phyloP scores from a whole-genome alignment of 2,888 invertebrate species.

The Notocelia uddmanniana region DNA sequence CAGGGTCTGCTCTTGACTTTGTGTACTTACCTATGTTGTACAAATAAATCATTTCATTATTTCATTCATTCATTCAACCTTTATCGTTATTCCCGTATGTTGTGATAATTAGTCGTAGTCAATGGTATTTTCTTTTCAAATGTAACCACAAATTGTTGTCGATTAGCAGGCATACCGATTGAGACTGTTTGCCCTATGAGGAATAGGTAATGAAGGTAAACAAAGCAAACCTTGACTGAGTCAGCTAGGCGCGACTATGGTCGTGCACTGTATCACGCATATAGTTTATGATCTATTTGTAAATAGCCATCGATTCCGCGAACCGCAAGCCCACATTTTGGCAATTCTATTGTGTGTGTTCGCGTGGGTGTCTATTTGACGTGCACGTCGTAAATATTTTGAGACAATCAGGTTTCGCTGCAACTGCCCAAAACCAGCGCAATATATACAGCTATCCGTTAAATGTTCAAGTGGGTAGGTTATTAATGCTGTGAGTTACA shows the following conservation, averaged over 20 bases:
- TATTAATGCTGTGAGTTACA: slow-evolving; percentile 8
- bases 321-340: slow-evolving; percentile 31
- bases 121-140: no score
- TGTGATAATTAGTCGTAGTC: no score
- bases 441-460: slow-evolving; percentile 34
- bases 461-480: slow-evolving; percentile 33
- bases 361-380: slow-evolving; percentile 25
- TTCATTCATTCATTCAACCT: no score
- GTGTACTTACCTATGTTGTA: no score
- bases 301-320: slow-evolving; percentile 10
- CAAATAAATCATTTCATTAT: no score
- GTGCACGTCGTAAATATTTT: slow-evolving; percentile 16
- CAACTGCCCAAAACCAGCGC: slow-evolving; percentile 31
- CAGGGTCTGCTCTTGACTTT: no score
- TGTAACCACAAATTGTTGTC: background rate
- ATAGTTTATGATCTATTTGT: slow-evolving; percentile 9
- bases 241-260: slow-evolving; percentile 23
- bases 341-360: slow-evolving; percentile 32
- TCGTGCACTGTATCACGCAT: slow-evolving; percentile 19
- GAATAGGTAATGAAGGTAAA: slow-evolving; percentile 7
- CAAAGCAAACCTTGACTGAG: slow-evolving; percentile 33
- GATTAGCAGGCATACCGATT: background rate
- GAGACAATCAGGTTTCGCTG: slow-evolving; percentile 33
- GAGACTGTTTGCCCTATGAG: background rate
- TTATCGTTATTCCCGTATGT: no score